Evolutionary conservation across 2,888 invertebrate species (phyloP).

Genomic region (Dynastes maya): DNA sequence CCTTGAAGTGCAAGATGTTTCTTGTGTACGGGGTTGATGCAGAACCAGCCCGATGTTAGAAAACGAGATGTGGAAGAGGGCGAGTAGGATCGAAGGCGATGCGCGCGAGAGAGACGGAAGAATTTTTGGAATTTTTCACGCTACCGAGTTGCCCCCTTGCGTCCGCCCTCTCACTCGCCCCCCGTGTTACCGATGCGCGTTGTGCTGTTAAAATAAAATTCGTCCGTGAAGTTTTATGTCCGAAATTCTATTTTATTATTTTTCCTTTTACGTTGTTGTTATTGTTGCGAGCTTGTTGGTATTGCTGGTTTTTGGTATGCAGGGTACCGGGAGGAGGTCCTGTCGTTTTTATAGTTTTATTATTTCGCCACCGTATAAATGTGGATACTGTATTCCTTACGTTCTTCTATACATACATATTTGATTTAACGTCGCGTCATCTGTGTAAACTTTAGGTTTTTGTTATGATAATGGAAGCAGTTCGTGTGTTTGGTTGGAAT

Average conservation of each 20-base stretch:
- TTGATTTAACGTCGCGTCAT: slow-evolving; percentile 41
- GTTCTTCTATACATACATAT: neutral
- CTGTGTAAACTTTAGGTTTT: slow-evolving; percentile 51
- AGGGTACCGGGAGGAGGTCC: neutral
- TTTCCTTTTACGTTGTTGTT: slow-evolving; percentile 24
- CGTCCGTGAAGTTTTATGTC: slow-evolving; percentile 51
- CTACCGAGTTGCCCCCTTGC: slow-evolving; percentile 48
- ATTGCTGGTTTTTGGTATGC: neutral
- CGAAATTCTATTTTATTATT: slow-evolving; percentile 51
- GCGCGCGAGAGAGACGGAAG: slow-evolving; percentile 58
- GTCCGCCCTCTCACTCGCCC: slow-evolving; percentile 33
- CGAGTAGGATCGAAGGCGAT: neutral
- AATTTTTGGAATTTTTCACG: slow-evolving; percentile 66
- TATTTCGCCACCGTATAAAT: slow-evolving; percentile 32
- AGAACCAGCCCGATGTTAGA: slow-evolving; percentile 34
- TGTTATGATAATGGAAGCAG: slow-evolving; percentile 5
- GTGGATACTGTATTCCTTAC: neutral
- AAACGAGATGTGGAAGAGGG: slow-evolving; percentile 33
- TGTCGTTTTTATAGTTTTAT: slow-evolving; percentile 30
- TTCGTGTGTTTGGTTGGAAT: neutral
- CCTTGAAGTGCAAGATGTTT: slow-evolving; percentile 67
- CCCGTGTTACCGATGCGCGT: slow-evolving; percentile 1
- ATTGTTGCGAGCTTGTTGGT: neutral
- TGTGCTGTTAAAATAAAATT: slow-evolving; percentile 53
- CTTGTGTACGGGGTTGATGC: slow-evolving; percentile 51